Evolutionary conservation across 1,140 invertebrate species (phyloP).

Genomic region (Palaemon carinicauda): DNA sequence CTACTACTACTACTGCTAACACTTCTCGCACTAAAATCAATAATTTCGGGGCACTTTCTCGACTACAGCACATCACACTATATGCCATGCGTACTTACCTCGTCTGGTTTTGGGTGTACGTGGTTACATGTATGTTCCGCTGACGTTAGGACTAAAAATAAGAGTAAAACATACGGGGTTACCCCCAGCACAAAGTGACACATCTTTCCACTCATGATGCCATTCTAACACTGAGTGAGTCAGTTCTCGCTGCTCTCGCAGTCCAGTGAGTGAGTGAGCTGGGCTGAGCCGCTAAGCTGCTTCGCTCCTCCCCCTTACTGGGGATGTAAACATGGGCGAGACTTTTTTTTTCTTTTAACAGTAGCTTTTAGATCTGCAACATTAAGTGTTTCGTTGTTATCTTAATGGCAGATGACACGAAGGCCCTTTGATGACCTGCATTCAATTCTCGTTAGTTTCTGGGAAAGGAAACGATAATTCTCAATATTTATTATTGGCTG

Average conservation of each 20-base stretch:
- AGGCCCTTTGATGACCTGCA: too few species aligned
- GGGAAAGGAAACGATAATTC: too few species aligned
- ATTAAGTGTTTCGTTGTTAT: too few species aligned
- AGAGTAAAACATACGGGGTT: constrained; percentile 18
- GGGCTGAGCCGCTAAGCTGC: too few species aligned
- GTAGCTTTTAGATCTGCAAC: not conserved
- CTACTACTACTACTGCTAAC: not conserved
- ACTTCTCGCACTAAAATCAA: not conserved
- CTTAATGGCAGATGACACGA: too few species aligned
- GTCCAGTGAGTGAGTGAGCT: too few species aligned
- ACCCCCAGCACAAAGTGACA: not conserved
- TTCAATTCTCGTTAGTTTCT: too few species aligned
- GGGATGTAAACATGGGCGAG: constrained; percentile 20
- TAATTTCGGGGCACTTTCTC: not conserved
- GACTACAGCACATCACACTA: too few species aligned
- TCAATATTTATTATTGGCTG: too few species aligned
- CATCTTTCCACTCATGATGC: constrained; percentile 28
- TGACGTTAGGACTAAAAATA: not conserved
- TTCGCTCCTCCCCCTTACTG: not conserved
- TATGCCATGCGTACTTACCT: too few species aligned
- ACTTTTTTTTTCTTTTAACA: not conserved
- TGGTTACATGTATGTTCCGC: constrained; percentile 35
- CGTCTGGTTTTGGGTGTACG: constrained; percentile 34
- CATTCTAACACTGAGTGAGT: constrained; percentile 27
- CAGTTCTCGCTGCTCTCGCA: too few species aligned